Base-by-base conservation (phyloP, 2,888 invertebrate genomes). In the Ochropacha duplaris region DNA sequence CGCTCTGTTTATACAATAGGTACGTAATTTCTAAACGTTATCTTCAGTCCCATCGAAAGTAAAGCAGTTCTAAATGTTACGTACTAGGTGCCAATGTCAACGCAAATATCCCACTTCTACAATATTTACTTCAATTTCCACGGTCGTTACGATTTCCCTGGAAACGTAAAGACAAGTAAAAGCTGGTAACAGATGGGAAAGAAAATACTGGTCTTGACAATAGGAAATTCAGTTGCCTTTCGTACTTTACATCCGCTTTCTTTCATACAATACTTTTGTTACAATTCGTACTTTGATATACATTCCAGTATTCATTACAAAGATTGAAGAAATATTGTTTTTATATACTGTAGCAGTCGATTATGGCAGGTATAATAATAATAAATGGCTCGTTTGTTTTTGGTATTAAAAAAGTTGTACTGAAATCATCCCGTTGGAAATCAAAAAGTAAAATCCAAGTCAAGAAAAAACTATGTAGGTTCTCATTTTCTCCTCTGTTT, bases 81-180 rank as follows among this genome's bases (percentile, higher is more conserved):
- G 5, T n/a, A n/a, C 8, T 4, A n/a, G 6, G 36, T 36, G 36
- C n/a, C 4, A 19, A 19, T 44, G 14, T 44, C 44, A 44, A 44
- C 14, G 44, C 2, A 9, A 44, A 9, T 44, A 44, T 44, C 2
- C 44, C 44, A 44, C 19, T 44, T 44, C 44, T 44, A 0, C 2
- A 44, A 9, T 44, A 44, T 39, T 16, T 44, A 19, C 19, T 44
- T 19, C 44, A 44, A 44, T 19, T 44, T 44, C 44, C 9, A 44
- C 19, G 44, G 44, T 9, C 44, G 44, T 44, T 19, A 19, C 4
- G 44, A 61, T 66, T 65, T 64, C 59, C 60, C 61, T 64, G 54
- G 58, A 56, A 62, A 68, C 55, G 50, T 59, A 60, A 59, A 50
- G 64, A 66, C 70, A 66, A 60, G 68, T 59, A 68, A 65, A 68